These are phyloP conservation scores for Sylvilagus floridanus DNA, from an alignment of 2,797 vertebrate species.

Conservation along the genomic window DNA sequence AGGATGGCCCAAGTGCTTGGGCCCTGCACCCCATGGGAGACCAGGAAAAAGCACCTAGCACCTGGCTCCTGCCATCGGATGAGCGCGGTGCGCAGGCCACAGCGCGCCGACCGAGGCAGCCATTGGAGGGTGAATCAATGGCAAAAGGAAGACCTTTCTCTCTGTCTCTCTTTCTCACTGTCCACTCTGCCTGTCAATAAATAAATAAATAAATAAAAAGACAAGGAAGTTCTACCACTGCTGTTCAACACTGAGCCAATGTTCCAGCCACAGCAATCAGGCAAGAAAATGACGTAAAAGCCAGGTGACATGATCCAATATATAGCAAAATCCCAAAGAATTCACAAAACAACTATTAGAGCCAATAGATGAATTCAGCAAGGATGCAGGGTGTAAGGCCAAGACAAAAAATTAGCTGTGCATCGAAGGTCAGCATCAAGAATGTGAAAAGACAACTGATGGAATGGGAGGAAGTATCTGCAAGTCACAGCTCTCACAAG, in stretches of 20 bases:
- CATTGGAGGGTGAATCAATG: too few species aligned
- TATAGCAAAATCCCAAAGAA: neutral
- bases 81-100: too few species aligned
- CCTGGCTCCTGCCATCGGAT: too few species aligned
- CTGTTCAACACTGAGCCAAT: neutral
- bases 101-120: too few species aligned
- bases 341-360: neutral
- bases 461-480: neutral
- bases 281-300: neutral
- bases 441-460: neutral
- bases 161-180: too few species aligned
- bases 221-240: too few species aligned
- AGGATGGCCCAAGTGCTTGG: too few species aligned
- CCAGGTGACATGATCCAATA: neutral
- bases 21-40: too few species aligned
- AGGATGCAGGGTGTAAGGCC: neutral
- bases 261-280: neutral
- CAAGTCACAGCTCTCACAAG: neutral
- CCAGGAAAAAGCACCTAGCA: too few species aligned
- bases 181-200: too few species aligned
- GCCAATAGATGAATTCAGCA: slow-evolving; percentile 4
- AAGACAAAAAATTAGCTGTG: neutral
- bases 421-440: neutral
- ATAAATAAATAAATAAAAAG: too few species aligned
- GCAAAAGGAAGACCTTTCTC: too few species aligned